Percentiles rank a stretch among this genome's conserved stretches.
phyloP scores from a whole-genome alignment of 2,888 invertebrate genomes.

The Agrotis clavis region DNA sequence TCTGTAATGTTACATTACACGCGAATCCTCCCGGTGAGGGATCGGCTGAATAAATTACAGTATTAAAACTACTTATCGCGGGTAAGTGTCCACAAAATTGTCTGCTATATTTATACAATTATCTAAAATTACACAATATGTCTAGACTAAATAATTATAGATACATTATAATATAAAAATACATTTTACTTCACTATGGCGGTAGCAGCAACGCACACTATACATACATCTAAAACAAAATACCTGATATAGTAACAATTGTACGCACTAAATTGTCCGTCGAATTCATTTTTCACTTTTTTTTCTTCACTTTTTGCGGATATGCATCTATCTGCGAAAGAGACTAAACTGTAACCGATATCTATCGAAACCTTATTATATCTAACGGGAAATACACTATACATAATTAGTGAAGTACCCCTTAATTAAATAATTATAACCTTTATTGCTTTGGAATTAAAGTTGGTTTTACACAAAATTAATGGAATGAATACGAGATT shows the following conservation, averaged over 20 bases:
- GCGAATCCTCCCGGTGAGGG: too few relatives aligned
- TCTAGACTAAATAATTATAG: background rate
- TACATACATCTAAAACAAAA: conserved; percentile 40
- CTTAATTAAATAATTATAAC: background rate
- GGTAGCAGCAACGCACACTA: too few relatives aligned
- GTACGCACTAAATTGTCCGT: conserved; percentile 65
- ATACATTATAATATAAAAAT: background rate
- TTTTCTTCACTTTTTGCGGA: background rate
- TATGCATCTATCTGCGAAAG: conserved; percentile 56
- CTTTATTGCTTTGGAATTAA: conserved; percentile 15
- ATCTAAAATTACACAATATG: background rate
- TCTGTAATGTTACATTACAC: too few relatives aligned
- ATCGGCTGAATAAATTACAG: background rate
- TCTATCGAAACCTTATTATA: conserved; percentile 17
- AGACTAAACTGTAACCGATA: conserved; percentile 33
- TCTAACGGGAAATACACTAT: conserved; percentile 8
- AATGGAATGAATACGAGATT: conserved; percentile 29
- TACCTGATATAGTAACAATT: conserved; percentile 72
- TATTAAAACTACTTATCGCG: too few relatives aligned
- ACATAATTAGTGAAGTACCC: background rate
- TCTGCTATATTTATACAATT: background rate
- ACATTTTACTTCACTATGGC: conserved; percentile 10
- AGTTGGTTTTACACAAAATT: conserved; percentile 20
- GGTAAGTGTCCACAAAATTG: background rate
- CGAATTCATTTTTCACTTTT: conserved; percentile 56